Percentiles rank a stretch among this genome's conserved stretches.
phyloP scores from a whole-genome alignment of 2,797 vertebrate genomes.

The Discoglossus pictus region DNA sequence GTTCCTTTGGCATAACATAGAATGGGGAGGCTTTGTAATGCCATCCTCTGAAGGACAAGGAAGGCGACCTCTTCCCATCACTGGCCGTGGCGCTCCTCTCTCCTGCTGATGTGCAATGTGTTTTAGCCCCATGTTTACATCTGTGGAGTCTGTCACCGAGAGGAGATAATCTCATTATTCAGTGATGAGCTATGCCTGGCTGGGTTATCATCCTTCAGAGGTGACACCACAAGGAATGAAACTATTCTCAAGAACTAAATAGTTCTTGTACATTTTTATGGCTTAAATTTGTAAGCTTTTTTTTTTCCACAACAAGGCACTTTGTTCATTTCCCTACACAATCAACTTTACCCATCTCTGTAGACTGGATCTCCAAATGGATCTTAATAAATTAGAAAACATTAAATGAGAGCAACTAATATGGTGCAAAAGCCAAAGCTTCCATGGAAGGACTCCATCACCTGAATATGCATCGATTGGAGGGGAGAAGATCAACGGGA shows the following conservation, averaged over 20 bases:
- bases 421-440: no score
- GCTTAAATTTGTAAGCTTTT: no score
- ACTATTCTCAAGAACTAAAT: conserved; percentile 52
- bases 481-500: no score
- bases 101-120: conserved; percentile 52
- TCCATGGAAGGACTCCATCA: no score
- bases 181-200: conserved; percentile 51
- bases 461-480: no score
- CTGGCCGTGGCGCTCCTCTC: conserved; percentile 57
- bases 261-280: no score
- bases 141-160: conserved; percentile 51
- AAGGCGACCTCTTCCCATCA: conserved; percentile 64
- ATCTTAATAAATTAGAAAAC: no score
- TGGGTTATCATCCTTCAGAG: conserved; percentile 54
- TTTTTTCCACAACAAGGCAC: no score
- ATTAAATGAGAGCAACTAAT: no score
- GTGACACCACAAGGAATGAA: conserved; percentile 59
- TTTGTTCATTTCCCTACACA: no score
- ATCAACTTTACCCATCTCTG: no score
- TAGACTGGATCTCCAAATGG: no score
- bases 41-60: conserved; percentile 65
- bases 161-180: conserved; percentile 52
- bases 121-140: conserved; percentile 51
- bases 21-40: conserved; percentile 67
- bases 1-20: conserved; percentile 62